phyloP scores from a whole-genome alignment of 2,797 vertebrate genomes.

The Pelobates cultripes region DNA sequence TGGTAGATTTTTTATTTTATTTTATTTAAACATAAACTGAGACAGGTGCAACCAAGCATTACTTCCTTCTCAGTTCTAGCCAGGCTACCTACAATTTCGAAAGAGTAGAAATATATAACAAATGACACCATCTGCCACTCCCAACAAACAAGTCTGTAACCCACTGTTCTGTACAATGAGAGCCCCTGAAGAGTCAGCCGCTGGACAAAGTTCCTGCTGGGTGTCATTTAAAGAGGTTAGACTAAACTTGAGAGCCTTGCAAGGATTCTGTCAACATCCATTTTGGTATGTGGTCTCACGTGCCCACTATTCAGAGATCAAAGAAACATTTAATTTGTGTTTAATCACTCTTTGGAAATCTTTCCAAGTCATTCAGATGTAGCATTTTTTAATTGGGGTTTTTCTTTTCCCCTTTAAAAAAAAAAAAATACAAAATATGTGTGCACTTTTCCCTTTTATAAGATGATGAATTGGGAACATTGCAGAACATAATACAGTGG shows the following conservation, averaged over 20 bases:
- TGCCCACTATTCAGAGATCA: slow-evolving; percentile 64
- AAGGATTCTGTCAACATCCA: slow-evolving; percentile 63
- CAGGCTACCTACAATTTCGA: slow-evolving; percentile 60
- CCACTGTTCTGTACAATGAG: slow-evolving; percentile 61
- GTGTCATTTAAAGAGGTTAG: slow-evolving; percentile 66
- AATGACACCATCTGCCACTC: slow-evolving; percentile 78
- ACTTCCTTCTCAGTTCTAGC: slow-evolving; percentile 58
- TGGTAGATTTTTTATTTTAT: not conserved
- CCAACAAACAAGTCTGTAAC: slow-evolving; percentile 57
- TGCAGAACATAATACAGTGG: too few relatives aligned
- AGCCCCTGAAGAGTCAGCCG: slow-evolving; percentile 59
- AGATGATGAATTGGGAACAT: too few relatives aligned
- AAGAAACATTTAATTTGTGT: slow-evolving; percentile 69
- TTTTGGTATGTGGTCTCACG: slow-evolving; percentile 60
- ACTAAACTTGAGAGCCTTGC: slow-evolving; percentile 58
- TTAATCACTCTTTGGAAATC: slow-evolving; percentile 63
- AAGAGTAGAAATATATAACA: slow-evolving; percentile 66
- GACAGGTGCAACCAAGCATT: slow-evolving; percentile 66
- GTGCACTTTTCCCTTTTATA: too few relatives aligned
- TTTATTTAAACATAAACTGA: slow-evolving; percentile 27
- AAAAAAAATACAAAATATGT: too few relatives aligned
- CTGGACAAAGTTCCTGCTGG: slow-evolving; percentile 69
- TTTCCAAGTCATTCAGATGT: slow-evolving; percentile 47
- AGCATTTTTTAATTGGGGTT: not conserved
- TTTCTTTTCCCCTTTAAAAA: not conserved